Percentiles rank a stretch among this genome's conserved stretches.
phyloP scores from a whole-genome alignment of 2,888 invertebrate genomes.

The Acanthacorydalis orientalis region DNA sequence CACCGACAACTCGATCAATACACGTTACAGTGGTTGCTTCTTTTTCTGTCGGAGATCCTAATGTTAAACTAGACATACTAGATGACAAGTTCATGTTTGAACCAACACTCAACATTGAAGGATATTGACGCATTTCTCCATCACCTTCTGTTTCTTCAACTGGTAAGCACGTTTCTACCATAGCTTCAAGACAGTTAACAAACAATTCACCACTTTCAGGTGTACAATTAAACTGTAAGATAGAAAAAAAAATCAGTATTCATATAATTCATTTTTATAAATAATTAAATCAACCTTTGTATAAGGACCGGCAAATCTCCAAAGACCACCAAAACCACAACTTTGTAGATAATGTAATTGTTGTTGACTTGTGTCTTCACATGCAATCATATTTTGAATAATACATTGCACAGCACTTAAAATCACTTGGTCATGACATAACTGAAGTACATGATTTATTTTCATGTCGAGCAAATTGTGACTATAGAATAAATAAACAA shows the following conservation, averaged over 20 bases:
- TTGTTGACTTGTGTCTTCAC: conserved; percentile 87
- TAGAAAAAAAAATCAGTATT: conserved; percentile 4
- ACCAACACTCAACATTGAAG: conserved; percentile 44
- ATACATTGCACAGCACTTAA: conserved; percentile 90
- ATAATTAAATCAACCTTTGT: conserved; percentile 52
- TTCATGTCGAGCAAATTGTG: conserved; percentile 92
- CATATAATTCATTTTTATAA: background rate
- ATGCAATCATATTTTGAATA: conserved; percentile 93
- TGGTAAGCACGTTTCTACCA: conserved; percentile 93
- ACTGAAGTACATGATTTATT: conserved; percentile 80
- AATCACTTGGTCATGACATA: conserved; percentile 90
- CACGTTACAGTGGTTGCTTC: conserved; percentile 19
- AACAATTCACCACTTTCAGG: conserved; percentile 90
- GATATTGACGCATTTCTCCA: conserved; percentile 33
- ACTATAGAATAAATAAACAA: conserved; percentile 31
- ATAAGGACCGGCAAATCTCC: conserved; percentile 97
- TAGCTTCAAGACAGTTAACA: conserved; percentile 90
- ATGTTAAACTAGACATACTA: conserved; percentile 54
- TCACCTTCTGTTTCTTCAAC: conserved; percentile 41
- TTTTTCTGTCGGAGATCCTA: conserved; percentile 65
- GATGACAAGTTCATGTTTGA: conserved; percentile 48
- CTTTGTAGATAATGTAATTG: conserved; percentile 91
- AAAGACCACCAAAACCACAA: conserved; percentile 93
- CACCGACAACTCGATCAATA: conserved; percentile 20
- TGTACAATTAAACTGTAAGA: conserved; percentile 51